A percentile compares a stretch with the other conserved stretches of the same genome.
Evolutionary conservation across 2,797 vertebrate species (phyloP).

Genomic region (Enteromius paludinosus): DNA sequence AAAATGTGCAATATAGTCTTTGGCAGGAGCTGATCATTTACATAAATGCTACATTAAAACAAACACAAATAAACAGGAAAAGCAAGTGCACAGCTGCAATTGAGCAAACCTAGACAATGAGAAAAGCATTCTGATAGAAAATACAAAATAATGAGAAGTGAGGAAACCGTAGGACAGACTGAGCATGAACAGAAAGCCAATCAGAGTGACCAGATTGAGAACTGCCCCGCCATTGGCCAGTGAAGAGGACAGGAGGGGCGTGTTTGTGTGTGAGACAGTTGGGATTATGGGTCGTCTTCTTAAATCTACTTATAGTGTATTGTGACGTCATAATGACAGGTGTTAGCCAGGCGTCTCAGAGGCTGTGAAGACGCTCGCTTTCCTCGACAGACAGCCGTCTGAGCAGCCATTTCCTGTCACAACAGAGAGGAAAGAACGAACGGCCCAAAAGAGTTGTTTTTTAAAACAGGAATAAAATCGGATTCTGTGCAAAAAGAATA

Average conservation of each 20-base stretch:
- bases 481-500: not conserved
- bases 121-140: not conserved
- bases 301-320: slow-evolving; percentile 37
- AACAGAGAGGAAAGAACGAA: not conserved
- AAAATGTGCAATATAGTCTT: not conserved
- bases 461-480: not conserved
- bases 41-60: not conserved
- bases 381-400: not conserved
- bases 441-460: not conserved
- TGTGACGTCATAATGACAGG: slow-evolving; percentile 7
- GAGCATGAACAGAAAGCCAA: slow-evolving; percentile 16
- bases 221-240: not conserved
- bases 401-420: not conserved
- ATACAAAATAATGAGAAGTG: not conserved
- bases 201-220: not conserved
- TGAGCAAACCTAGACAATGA: slow-evolving; percentile 13
- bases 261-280: slow-evolving; percentile 46
- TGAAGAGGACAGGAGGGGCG: slow-evolving; percentile 22
- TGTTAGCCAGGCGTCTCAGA: not conserved
- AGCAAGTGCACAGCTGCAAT: not conserved
- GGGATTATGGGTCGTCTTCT: slow-evolving; percentile 46
- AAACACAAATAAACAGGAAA: not conserved
- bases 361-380: not conserved
- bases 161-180: slow-evolving; percentile 15
- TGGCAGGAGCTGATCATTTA: slow-evolving; percentile 1